Percentiles rank a stretch among this genome's conserved stretches.
Evolutionary conservation across 2,888 invertebrate genomes (phyloP).

Genomic region (Cantharis nigra): DNA sequence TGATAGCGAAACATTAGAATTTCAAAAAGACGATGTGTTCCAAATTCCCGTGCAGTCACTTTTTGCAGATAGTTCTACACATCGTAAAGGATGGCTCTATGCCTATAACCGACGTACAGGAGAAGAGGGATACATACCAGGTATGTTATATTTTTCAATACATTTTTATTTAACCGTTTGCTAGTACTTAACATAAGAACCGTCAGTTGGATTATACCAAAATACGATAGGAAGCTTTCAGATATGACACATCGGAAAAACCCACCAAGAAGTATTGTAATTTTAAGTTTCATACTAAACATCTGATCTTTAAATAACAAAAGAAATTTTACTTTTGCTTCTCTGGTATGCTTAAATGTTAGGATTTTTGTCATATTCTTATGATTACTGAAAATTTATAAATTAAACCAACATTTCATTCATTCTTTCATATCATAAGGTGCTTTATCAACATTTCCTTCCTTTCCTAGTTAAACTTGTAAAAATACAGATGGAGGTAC

Average conservation of each 20-base stretch:
- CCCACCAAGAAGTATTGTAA: not conserved
- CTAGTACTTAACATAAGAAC: not conserved
- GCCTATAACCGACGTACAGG: conserved; percentile 55
- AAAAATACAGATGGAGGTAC: not conserved
- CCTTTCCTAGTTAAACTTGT: not conserved
- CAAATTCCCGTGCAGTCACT: conserved; percentile 51
- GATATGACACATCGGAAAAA: not conserved
- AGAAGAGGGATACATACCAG: conserved; percentile 54
- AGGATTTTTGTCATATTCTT: not conserved
- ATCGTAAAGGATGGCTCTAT: conserved; percentile 52
- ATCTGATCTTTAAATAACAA: not conserved
- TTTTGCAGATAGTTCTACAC: conserved; percentile 43
- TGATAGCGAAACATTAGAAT: conserved; percentile 46
- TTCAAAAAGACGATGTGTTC: conserved; percentile 55
- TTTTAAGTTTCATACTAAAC: not conserved
- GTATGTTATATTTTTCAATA: conserved; percentile 37
- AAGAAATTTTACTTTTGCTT: not conserved
- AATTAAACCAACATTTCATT: not conserved
- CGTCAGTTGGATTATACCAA: not conserved
- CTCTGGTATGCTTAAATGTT: not conserved
- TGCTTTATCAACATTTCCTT: not conserved
- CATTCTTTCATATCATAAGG: not conserved
- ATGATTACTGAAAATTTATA: not conserved
- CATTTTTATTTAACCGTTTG: not conserved
- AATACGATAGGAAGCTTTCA: not conserved